Evolutionary conservation across 92 coral and sea anemone genomes (phyloP).

Genomic region (Micromussa lordhowensis): DNA sequence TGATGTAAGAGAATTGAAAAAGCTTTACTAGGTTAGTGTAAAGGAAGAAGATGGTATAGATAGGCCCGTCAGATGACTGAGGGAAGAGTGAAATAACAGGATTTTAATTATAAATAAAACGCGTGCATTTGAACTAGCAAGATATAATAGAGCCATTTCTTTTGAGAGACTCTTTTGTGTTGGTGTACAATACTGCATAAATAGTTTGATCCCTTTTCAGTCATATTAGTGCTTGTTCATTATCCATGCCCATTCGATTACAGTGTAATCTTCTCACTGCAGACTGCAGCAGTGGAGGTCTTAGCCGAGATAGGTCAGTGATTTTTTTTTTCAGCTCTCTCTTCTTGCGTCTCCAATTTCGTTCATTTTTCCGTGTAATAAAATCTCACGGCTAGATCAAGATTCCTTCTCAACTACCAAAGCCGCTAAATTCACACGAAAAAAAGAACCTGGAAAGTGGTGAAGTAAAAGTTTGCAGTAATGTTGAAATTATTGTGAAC

Average conservation of each 20-base stretch:
- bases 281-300: background rate
- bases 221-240: background rate
- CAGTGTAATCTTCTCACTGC: background rate
- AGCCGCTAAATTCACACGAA: too few species aligned
- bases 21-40: too few species aligned
- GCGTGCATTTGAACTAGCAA: background rate
- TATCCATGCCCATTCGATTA: background rate
- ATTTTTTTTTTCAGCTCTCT: too few species aligned
- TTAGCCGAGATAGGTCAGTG: background rate
- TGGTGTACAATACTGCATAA: conserved; percentile 9
- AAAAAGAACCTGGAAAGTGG: too few species aligned
- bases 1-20: background rate
- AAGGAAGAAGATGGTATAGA: too few species aligned
- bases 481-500: too few species aligned
- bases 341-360: too few species aligned
- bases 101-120: background rate
- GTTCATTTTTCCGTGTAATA: too few species aligned
- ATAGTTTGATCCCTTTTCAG: conserved; percentile 14
- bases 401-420: too few species aligned
- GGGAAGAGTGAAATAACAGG: background rate
- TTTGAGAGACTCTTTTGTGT: conserved; percentile 3
- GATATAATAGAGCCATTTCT: conserved; percentile 11
- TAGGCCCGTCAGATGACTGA: background rate
- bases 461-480: too few species aligned
- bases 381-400: too few species aligned